Base-by-base conservation (phyloP, 2,888 invertebrate genomes). In the Epistrophella euchroma region DNA sequence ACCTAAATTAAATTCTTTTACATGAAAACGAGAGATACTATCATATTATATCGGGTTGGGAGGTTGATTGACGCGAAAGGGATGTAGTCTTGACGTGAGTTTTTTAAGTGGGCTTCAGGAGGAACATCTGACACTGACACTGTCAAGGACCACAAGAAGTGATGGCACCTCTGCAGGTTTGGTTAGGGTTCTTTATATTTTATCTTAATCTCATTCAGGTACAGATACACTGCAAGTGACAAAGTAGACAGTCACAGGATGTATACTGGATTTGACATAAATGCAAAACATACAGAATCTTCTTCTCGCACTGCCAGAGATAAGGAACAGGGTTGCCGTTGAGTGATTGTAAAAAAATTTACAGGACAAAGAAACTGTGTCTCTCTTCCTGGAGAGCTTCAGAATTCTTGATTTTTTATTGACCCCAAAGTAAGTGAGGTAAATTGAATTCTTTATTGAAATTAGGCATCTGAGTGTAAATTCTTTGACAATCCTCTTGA, bases 31-130 rank as follows among this genome's bases (percentile, higher is more conserved):
- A 40, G 40, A 52, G 79, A 75, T 71, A 37, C 47, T 13, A 25
- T 25, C 22, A 40, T 40, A 58, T 19, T 13, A 45, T 64, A 66
- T 19, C 71, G 56, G 25, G 28, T 58, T 66, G 56, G 25, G 28
- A 52, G 50, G 76, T 82, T 86, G 86, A 86, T 86, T 86, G 86
- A 86, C 82, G 82, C 74, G 77, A 60, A 86, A 73, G 71, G 74
- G 82, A 82, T 86, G 86, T 64, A 71, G 68, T 71, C 58, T 81
- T 77, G 74, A 82, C 74, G 72, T 77, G 64, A 78, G 64, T 68
- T 73, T 71, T 70, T 70, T 80, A 84, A 75, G 75, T 66, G 56
- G 68, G 45, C 77, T 60, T 52, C 15, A n/a, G 15, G 40, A 13
- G 37, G 52, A 7, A 40, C 32, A 43, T n/a, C n/a, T 22, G 15